These are phyloP conservation scores for Atta colombica DNA, from an alignment of 1,140 invertebrate species.

Conservation along the genomic window DNA sequence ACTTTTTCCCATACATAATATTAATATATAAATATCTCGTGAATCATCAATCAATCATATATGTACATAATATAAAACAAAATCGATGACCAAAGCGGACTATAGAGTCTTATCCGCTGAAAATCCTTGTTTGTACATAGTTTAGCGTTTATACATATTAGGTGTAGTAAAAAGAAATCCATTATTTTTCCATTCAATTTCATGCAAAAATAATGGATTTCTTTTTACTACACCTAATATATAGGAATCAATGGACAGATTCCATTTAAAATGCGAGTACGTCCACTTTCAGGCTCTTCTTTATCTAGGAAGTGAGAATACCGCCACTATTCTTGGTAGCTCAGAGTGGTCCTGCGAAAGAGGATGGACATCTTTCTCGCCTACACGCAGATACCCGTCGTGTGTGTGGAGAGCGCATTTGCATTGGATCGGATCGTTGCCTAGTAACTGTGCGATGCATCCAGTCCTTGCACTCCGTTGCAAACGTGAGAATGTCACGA, in stretches of 20 bases:
- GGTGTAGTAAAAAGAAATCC: too few species aligned
- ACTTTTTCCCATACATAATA: too few species aligned
- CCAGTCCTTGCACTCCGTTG: constrained; percentile 61
- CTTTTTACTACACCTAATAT: neutral
- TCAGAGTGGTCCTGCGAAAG: constrained; percentile 73
- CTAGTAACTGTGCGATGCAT: constrained; percentile 70
- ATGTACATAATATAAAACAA: too few species aligned
- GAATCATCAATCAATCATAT: too few species aligned
- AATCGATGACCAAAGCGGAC: too few species aligned
- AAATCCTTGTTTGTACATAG: neutral
- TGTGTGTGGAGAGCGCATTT: constrained; percentile 74
- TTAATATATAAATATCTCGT: too few species aligned
- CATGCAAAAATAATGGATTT: too few species aligned
- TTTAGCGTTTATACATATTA: neutral
- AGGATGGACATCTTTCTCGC: constrained; percentile 79
- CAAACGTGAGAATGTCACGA: constrained; percentile 11
- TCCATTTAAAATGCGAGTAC: neutral
- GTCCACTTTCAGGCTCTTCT: neutral
- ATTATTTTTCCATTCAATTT: too few species aligned
- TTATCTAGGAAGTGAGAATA: constrained; percentile 51
- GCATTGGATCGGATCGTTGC: constrained; percentile 71
- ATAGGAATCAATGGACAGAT: neutral
- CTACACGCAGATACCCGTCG: constrained; percentile 73
- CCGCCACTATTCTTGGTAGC: constrained; percentile 28
- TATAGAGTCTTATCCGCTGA: too few species aligned